Percentiles rank a stretch among this genome's conserved stretches.
Evolutionary conservation across 1,140 invertebrate genomes (phyloP).

Genomic region (Drosophila punjabiensis): DNA sequence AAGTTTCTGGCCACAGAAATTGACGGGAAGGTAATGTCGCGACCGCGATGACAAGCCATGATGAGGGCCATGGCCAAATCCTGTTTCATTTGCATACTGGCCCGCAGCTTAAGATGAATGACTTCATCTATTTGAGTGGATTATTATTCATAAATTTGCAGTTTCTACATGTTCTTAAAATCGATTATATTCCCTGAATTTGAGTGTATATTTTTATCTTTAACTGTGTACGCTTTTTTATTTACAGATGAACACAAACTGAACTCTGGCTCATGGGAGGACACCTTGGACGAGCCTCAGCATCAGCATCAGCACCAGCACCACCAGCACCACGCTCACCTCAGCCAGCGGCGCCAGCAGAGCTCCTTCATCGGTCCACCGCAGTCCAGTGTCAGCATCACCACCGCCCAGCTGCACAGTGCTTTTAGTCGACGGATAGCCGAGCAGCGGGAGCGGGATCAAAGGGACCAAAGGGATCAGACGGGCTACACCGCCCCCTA

Average conservation of each 20-base stretch:
- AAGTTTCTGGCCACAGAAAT: slow-evolving; percentile 32
- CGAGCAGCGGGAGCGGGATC: slow-evolving; percentile 62
- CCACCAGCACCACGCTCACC: slow-evolving; percentile 33
- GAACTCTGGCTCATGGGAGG: slow-evolving; percentile 81
- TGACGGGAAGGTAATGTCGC: slow-evolving; percentile 10
- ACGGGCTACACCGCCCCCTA: slow-evolving; percentile 23
- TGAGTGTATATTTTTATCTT: neutral
- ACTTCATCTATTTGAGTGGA: slow-evolving; percentile 1
- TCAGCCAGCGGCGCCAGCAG: slow-evolving; percentile 26
- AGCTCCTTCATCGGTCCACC: slow-evolving; percentile 38
- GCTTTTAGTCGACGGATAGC: slow-evolving; percentile 69
- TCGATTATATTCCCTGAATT: neutral
- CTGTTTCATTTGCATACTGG: slow-evolving; percentile 50
- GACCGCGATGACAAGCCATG: slow-evolving; percentile 10
- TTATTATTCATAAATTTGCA: neutral
- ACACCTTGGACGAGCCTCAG: slow-evolving; percentile 64
- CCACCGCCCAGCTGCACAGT: slow-evolving; percentile 75
- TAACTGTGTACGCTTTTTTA: neutral
- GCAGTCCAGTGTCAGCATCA: slow-evolving; percentile 61
- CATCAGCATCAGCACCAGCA: slow-evolving; percentile 42
- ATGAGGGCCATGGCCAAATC: slow-evolving; percentile 53
- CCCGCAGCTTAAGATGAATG: slow-evolving; percentile 22
- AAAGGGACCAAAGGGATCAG: slow-evolving; percentile 51
- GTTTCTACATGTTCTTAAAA: neutral
- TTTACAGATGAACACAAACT: slow-evolving; percentile 77